Percentiles rank a stretch among this genome's conserved stretches.
Evolutionary conservation across 2,797 vertebrate species (phyloP).

Genomic region (Enteromius paludinosus): DNA sequence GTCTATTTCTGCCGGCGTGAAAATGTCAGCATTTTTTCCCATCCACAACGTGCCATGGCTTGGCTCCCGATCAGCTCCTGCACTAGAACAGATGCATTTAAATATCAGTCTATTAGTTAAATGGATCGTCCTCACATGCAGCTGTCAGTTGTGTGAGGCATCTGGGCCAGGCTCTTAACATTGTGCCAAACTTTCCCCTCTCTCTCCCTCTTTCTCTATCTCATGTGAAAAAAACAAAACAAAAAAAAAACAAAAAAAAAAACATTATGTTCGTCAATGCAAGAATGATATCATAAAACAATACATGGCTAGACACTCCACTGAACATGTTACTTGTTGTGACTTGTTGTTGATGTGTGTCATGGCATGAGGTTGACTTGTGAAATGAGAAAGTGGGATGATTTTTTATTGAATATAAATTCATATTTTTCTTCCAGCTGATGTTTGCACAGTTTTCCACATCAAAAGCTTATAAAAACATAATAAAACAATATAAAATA

Average conservation of each 20-base stretch:
- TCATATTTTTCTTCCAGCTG: neutral
- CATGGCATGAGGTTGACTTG: neutral
- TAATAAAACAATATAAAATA: neutral
- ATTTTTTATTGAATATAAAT: neutral
- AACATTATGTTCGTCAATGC: slow-evolving; percentile 14
- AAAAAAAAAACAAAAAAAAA: slow-evolving; percentile 4
- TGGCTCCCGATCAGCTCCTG: slow-evolving; percentile 64
- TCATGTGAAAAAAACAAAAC: too few relatives aligned
- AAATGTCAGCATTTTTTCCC: slow-evolving; percentile 73
- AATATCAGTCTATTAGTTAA: slow-evolving; percentile 78
- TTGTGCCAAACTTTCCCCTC: slow-evolving; percentile 64
- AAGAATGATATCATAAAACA: neutral
- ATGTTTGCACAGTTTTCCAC: neutral
- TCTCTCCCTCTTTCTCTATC: slow-evolving; percentile 52
- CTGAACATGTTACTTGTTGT: neutral
- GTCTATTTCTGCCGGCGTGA: slow-evolving; percentile 66
- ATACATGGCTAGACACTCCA: neutral
- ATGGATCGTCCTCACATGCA: slow-evolving; percentile 76
- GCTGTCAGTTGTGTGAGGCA: slow-evolving; percentile 73
- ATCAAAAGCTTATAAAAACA: neutral
- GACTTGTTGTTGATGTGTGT: slow-evolving; percentile 3
- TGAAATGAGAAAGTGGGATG: neutral
- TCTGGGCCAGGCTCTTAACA: slow-evolving; percentile 65
- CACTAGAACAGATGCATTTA: slow-evolving; percentile 76
- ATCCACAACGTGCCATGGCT: slow-evolving; percentile 64